Conservation (phyloP, 2,797 vertebrate genomes). For the Molothrus ater region DNA sequence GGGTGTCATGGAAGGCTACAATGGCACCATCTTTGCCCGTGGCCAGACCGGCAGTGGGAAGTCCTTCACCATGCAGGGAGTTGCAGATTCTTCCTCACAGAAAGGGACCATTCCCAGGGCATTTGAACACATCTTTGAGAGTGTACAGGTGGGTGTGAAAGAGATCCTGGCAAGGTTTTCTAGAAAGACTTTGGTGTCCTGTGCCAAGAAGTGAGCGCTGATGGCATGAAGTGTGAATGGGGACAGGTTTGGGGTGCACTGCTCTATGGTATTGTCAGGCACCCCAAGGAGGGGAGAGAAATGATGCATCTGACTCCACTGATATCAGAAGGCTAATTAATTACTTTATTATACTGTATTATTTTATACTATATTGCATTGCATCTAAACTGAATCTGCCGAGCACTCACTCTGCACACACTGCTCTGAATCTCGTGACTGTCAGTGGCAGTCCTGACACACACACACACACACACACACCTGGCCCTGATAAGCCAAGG, state of each 20-base stretch:
- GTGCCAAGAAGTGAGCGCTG: fast-evolving
- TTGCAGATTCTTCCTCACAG: slow-evolving; percentile 77
- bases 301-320: too few species aligned
- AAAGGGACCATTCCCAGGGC: slow-evolving; percentile 87
- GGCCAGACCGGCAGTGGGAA: slow-evolving; percentile 94
- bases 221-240: not conserved
- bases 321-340: too few species aligned
- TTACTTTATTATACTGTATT: too few species aligned
- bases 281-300: too few species aligned
- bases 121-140: slow-evolving; percentile 91
- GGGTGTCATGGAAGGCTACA: slow-evolving; percentile 92
- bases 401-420: too few species aligned
- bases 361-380: too few species aligned
- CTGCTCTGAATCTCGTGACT: too few species aligned
- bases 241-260: not conserved
- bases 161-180: not conserved
- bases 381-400: too few species aligned
- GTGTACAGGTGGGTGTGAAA: slow-evolving; percentile 77
- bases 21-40: slow-evolving; percentile 90
- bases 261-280: not conserved
- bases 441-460: too few species aligned
- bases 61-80: slow-evolving; percentile 92
- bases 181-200: not conserved
- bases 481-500: too few species aligned
- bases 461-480: too few species aligned